Base-by-base conservation (phyloP, 2,888 invertebrate genomes). In the Macropis europaea region DNA sequence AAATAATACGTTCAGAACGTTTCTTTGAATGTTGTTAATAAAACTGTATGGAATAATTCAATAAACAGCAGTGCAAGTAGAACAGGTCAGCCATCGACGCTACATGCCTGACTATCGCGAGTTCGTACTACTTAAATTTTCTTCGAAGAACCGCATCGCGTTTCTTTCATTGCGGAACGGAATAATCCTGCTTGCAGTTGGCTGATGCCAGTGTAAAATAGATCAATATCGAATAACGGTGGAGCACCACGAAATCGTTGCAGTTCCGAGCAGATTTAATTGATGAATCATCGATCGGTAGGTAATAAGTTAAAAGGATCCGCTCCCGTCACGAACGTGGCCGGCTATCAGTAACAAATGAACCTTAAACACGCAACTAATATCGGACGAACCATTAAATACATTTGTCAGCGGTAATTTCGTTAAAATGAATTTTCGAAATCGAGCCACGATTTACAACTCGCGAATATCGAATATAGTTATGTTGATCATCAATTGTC, bases 311-410 rank as follows among this genome's bases (percentile, higher is more conserved):
- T 50, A 57, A 68, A 69, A 63, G 47, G 56, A n/a, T 62, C 45
- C 34, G n/a, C 0, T 22, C 19, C 11, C 50, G 62, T 56, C 62
- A 32, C 36, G 45, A 38, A 38, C 36, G 45, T 48, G 28, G 40
- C 6, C n/a, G 30, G 28, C 32, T n/a, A 24, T 43, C 42, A 48
- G 17, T 45, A 69, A 69, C 57, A 57, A 57, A 66, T 69, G 45
- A 52, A 19, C 69, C 43, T 69, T 69, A 69, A 69, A 69, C 67
- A 69, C 50, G 57, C 67, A 45, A 67, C 69, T 67, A 67, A 67
- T 69, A 67, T 69, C 36, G 50, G 67, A 50, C 50, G 32, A 38
- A 5, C 67, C 50, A 34, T 67, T 69, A 57, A 57, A 52, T 38
- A 15, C 50, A 57, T 57, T 57, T 32, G 67, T 38, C 47, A 22